Percentiles rank a stretch among this genome's conserved stretches.
Conservation (phyloP, 2,113 vertebrate species). For the Eulemur macaco region DNA sequence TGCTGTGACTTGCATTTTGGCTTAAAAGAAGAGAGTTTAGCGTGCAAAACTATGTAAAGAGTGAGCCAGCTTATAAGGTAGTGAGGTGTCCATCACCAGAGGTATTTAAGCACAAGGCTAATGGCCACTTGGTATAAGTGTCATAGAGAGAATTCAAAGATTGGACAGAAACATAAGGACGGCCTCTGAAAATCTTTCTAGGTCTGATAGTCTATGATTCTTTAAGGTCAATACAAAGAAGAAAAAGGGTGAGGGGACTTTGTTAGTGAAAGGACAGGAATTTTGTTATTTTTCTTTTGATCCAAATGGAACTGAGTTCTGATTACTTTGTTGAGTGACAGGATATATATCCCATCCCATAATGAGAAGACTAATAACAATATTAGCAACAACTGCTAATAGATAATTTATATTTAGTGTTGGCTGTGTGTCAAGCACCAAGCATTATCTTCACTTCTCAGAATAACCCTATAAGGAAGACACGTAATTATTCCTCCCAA, state of each 20-base stretch:
- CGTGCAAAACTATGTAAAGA: background rate
- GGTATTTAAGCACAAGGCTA: background rate
- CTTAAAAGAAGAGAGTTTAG: background rate
- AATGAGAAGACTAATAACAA: background rate
- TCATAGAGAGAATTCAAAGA: background rate
- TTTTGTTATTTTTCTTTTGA: background rate
- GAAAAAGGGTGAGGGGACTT: background rate
- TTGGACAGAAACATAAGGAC: background rate
- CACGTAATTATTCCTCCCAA: background rate
- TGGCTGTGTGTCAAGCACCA: background rate
- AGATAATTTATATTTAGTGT: background rate
- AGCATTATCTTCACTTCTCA: slow-evolving; percentile 25
- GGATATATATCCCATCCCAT: background rate
- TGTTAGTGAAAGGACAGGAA: background rate
- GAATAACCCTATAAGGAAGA: slow-evolving; percentile 39
- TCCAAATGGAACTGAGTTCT: background rate
- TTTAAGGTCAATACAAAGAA: background rate
- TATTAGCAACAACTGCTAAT: background rate
- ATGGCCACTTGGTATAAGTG: background rate
- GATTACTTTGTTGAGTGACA: background rate
- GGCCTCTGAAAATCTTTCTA: background rate
- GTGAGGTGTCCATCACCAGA: background rate
- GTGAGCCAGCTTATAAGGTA: background rate
- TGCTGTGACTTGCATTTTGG: background rate
- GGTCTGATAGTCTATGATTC: background rate